Base-by-base conservation (phyloP, 2,113 vertebrate species). In the Lampris megalopsis region DNA sequence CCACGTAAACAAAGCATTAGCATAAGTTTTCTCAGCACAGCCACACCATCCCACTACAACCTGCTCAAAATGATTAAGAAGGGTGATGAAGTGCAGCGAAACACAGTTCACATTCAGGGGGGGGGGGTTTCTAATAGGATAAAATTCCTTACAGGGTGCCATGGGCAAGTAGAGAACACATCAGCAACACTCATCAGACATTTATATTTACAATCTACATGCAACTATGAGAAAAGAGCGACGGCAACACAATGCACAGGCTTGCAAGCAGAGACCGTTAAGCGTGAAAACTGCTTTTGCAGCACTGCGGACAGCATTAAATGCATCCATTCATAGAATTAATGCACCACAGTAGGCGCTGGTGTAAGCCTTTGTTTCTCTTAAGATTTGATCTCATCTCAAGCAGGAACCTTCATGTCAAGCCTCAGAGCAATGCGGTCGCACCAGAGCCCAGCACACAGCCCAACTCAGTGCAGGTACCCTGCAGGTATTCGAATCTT, bases 391-490 rank as follows among this genome's bases (percentile, higher is more conserved):
- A 63, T 77, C 38, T 81, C 1, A 42, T 61, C 76, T 45, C 38
- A 68, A 47, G 49, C 83, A 89, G 86, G 76, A 85, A 64, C 3
- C 13, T 71, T 78, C 54, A 72, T 5, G 77, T 79, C 36, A 89
- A 67, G 64, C 10, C 75, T 11, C 91, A 94, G 47, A 85, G 69
- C 62, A 92, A 93, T 24, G 91, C 80, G 6, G 66, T 79, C 2
- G 63, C 43, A 65, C 75, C 67, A 63, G 90, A 94, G 60, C 62
- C 80, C 24, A 82, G 78, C 49, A 83, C 83, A 47, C 81, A 81
- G 2, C 80, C 83, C 11, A 94, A 94, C 89, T 88, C 94, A 38
- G 89, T 95, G 65, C 24, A 24, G 93, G 94, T 47, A 80, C 87
- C 47, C 87, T 95, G 68, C 94, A 95, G 93, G 94, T 94, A 56